Percentiles rank a stretch among this genome's conserved stretches.
These are phyloP conservation scores for Ruditapes philippinarum DNA, from an alignment of 1,140 invertebrate species.

Conservation along the genomic window DNA sequence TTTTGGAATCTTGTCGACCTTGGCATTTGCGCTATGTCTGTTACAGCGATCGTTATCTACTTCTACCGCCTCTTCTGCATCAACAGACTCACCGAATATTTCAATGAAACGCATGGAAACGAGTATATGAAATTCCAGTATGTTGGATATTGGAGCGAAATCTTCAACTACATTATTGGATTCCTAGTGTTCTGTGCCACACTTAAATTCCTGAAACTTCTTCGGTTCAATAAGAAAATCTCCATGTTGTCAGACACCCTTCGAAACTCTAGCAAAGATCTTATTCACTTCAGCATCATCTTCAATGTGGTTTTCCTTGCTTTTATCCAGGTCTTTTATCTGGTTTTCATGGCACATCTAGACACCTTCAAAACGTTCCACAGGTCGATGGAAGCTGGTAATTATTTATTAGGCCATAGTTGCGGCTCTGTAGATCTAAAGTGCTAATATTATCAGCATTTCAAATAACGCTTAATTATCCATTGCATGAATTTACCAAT, in stretches of 20 bases:
- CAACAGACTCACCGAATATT: slow-evolving; percentile 83
- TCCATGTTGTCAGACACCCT: slow-evolving; percentile 86
- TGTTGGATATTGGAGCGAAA: slow-evolving; percentile 87
- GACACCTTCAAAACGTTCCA: slow-evolving; percentile 87
- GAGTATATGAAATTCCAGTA: slow-evolving; percentile 88
- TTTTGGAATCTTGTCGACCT: slow-evolving; percentile 88
- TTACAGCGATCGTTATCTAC: slow-evolving; percentile 85
- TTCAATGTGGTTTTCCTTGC: slow-evolving; percentile 86
- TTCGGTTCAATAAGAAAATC: slow-evolving; percentile 88
- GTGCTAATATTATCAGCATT: too few species aligned
- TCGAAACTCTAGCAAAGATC: slow-evolving; percentile 78
- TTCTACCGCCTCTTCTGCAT: slow-evolving; percentile 85
- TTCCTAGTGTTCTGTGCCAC: slow-evolving; percentile 88
- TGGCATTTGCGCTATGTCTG: slow-evolving; percentile 85
- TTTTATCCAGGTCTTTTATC: slow-evolving; percentile 87
- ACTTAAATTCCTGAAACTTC: slow-evolving; percentile 88
- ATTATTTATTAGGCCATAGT: too few species aligned
- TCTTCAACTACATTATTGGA: slow-evolving; percentile 87
- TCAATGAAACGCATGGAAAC: slow-evolving; percentile 87
- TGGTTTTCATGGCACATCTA: slow-evolving; percentile 87
- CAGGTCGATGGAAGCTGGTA: slow-evolving; percentile 86
- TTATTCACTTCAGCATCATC: slow-evolving; percentile 86
- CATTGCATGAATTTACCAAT: too few species aligned
- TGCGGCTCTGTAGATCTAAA: too few species aligned
- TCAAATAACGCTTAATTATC: too few species aligned